These are phyloP conservation scores for Hyalella azteca DNA, from an alignment of 2,888 invertebrate genomes.

Conservation along the genomic window DNA sequence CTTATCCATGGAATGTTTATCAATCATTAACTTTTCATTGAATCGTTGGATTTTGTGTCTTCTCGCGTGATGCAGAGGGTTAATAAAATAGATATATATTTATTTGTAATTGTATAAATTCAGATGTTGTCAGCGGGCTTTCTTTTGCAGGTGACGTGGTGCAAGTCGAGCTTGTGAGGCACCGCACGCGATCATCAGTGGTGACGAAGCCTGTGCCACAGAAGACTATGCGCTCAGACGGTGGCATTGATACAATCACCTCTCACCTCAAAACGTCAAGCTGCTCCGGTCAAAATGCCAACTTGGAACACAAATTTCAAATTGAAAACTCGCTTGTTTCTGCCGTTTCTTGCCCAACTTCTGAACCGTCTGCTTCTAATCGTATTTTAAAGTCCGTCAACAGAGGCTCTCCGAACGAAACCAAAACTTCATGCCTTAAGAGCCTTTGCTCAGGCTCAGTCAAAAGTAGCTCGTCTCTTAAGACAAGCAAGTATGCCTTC, in stretches of 20 bases:
- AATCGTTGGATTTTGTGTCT: too few relatives aligned
- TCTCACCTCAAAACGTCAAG: neutral
- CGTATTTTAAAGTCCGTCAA: constrained; percentile 55
- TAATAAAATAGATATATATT: too few relatives aligned
- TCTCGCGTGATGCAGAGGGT: too few relatives aligned
- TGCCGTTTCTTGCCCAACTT: neutral
- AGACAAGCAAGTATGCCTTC: neutral
- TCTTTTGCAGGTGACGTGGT: neutral
- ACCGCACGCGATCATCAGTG: constrained; percentile 20
- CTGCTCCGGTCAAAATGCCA: neutral
- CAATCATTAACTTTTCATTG: too few relatives aligned
- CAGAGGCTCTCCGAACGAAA: constrained; percentile 39
- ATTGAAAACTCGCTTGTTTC: neutral
- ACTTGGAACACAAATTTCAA: neutral
- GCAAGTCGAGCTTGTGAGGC: constrained; percentile 2
- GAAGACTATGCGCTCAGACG: neutral
- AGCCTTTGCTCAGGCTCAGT: neutral
- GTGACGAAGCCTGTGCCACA: neutral
- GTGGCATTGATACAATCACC: neutral
- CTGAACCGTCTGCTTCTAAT: constrained; percentile 39
- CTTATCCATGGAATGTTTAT: too few relatives aligned
- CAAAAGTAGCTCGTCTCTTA: constrained; percentile 18
- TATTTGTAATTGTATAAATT: too few relatives aligned
- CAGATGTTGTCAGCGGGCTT: too few relatives aligned
- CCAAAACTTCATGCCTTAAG: neutral